These are phyloP conservation scores for Channallabes apus DNA, from an alignment of 2,797 vertebrate genomes.

Conservation along the genomic window DNA sequence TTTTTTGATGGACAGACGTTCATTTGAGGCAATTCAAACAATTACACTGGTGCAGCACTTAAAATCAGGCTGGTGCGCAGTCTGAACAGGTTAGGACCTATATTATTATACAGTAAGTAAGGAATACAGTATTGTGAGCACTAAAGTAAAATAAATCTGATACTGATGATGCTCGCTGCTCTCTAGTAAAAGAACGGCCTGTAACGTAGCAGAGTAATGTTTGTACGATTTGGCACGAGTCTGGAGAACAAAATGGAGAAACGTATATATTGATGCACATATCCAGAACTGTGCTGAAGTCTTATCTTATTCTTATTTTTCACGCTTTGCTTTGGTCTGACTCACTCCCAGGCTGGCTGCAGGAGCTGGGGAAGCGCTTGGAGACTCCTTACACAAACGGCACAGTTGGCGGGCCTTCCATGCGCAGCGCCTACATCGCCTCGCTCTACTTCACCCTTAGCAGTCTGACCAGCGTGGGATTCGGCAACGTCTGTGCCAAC, in stretches of 20 bases:
- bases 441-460: constrained; percentile 98
- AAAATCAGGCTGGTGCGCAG: too few relatives aligned
- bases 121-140: not conserved
- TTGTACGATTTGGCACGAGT: not conserved
- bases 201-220: not conserved
- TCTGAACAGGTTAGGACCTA: not conserved
- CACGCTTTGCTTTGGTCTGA: not conserved
- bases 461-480: constrained; percentile 92
- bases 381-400: constrained; percentile 89
- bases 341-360: constrained; percentile 84
- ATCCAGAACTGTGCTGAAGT: not conserved
- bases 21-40: not conserved
- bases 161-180: not conserved
- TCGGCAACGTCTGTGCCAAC: constrained; percentile 93
- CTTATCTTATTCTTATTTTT: not conserved
- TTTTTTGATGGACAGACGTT: not conserved
- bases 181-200: not conserved
- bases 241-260: not conserved
- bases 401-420: constrained; percentile 86
- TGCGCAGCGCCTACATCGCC: constrained; percentile 90
- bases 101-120: not conserved
- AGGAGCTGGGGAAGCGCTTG: constrained; percentile 91
- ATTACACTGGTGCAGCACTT: not conserved
- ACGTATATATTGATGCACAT: not conserved
- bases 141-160: not conserved